Percentiles rank a stretch among this genome's conserved stretches.
These are phyloP conservation scores for Melieria picta DNA, from an alignment of 2,888 invertebrate genomes.

Conservation along the genomic window DNA sequence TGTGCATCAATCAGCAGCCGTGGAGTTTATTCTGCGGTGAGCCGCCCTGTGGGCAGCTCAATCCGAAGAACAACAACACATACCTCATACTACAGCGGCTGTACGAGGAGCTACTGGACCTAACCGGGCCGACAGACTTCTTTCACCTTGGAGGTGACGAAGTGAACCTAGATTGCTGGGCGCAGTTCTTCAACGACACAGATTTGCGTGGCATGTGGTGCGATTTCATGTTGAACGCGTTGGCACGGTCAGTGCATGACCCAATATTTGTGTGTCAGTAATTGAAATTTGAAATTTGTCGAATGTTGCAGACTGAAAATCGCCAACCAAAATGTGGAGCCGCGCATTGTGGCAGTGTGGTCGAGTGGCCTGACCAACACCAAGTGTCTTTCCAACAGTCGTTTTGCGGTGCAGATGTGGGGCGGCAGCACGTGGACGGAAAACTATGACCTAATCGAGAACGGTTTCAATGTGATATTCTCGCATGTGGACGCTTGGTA, in stretches of 20 bases:
- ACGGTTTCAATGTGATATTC: slow-evolving; percentile 80
- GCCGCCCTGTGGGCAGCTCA: slow-evolving; percentile 87
- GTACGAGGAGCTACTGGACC: slow-evolving; percentile 78
- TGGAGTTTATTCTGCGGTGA: slow-evolving; percentile 85
- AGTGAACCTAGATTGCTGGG: slow-evolving; percentile 85
- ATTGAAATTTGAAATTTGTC: neutral
- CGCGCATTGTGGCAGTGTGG: slow-evolving; percentile 73
- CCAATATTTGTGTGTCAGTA: slow-evolving; percentile 9
- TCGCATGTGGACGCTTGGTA: slow-evolving; percentile 92
- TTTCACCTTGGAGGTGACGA: slow-evolving; percentile 79
- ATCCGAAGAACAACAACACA: slow-evolving; percentile 82
- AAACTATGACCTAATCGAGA: slow-evolving; percentile 79
- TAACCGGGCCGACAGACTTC: slow-evolving; percentile 80
- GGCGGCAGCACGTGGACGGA: slow-evolving; percentile 85
- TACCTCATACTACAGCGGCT: slow-evolving; percentile 78
- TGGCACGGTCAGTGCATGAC: slow-evolving; percentile 64
- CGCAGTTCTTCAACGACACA: slow-evolving; percentile 77
- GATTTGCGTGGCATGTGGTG: slow-evolving; percentile 83
- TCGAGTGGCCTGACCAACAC: slow-evolving; percentile 80
- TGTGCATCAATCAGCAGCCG: slow-evolving; percentile 83
- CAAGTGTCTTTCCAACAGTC: slow-evolving; percentile 73
- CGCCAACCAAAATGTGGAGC: slow-evolving; percentile 62
- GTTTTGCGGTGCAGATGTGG: slow-evolving; percentile 81
- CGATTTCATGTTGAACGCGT: slow-evolving; percentile 76
- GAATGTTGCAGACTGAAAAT: slow-evolving; percentile 56